Base-by-base conservation (phyloP, 2,113 vertebrate genomes). In the Euleptes europaea region DNA sequence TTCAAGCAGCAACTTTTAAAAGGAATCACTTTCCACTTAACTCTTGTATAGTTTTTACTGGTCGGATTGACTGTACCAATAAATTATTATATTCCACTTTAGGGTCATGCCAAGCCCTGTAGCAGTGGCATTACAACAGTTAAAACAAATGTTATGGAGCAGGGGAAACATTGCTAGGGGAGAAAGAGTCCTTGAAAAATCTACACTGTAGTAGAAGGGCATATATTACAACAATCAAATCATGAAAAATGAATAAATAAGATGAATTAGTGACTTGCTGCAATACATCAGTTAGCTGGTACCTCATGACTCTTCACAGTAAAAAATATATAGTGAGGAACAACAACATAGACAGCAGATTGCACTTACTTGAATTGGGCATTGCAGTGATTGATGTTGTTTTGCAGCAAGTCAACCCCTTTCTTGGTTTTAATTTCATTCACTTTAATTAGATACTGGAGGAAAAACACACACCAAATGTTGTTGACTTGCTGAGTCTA, bases 381-480 rank as follows among this genome's bases (percentile, higher is more conserved):
- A 88, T 93, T 92, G 88, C 95, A 96, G 87, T 96, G 95, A 90
- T 95, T 95, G 90, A 96, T 95, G 84, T 95, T 92, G 77, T 96
- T 96, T 83, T 97, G 95, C 33, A 97, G 90, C 26, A 97, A 90
- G 88, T 95, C 95, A 49, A 94, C 93, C 11, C 96, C 96, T 93
- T 96, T 96, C 92, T 97, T 96, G 75, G 94, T 96, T 90, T 96
- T 95, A 88, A 96, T 96, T 65, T 97, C 95, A 28, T 96, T 97
- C 80, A 97, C 96, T 94, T 96, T 97, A 88, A 96, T 96, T 78
- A 96, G 94, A 89, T 96, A 96, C 96, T 97, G 90, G 78, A 82
- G 57, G n/a, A n/a, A 80, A 88, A 88, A 86, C 23, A 83, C 38
- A 63, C 26, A 49, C 60, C 60, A 63, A 63, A 23, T 63, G 74